Conservation (phyloP, 2,888 invertebrate species). For the Leucozona laternaria region DNA sequence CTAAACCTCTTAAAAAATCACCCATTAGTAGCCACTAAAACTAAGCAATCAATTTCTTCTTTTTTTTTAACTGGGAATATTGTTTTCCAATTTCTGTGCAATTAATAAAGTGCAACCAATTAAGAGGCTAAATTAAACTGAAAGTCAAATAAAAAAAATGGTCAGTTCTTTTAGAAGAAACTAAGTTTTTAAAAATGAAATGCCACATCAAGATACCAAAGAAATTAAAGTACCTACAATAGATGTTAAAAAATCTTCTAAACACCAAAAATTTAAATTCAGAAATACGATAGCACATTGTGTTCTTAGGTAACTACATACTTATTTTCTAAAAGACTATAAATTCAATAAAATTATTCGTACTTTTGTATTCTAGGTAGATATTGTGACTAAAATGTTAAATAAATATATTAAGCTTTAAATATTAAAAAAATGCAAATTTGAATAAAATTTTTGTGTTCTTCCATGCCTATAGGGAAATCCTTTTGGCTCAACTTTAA, state of each 20-base stretch:
- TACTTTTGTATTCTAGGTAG: neutral
- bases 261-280: conserved; percentile 9
- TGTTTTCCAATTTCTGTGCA: too few relatives aligned
- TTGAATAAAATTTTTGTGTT: neutral
- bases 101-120: too few relatives aligned
- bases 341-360: neutral
- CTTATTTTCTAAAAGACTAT: neutral
- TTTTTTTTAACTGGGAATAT: too few relatives aligned
- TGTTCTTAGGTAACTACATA: neutral
- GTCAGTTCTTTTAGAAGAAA: neutral
- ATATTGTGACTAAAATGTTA: neutral
- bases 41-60: too few relatives aligned
- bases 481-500: neutral
- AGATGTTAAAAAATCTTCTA: neutral
- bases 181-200: neutral
- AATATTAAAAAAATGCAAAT: neutral
- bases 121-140: too few relatives aligned
- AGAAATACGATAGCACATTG: neutral
- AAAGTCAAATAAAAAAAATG: neutral
- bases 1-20: too few relatives aligned
- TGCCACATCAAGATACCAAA: neutral
- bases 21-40: too few relatives aligned
- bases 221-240: too few relatives aligned
- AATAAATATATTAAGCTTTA: neutral
- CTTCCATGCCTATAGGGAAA: conserved; percentile 3